Percentiles rank a stretch among this genome's conserved stretches.
Conservation (phyloP, 1,140 invertebrate species). For the Nymphalis io region DNA sequence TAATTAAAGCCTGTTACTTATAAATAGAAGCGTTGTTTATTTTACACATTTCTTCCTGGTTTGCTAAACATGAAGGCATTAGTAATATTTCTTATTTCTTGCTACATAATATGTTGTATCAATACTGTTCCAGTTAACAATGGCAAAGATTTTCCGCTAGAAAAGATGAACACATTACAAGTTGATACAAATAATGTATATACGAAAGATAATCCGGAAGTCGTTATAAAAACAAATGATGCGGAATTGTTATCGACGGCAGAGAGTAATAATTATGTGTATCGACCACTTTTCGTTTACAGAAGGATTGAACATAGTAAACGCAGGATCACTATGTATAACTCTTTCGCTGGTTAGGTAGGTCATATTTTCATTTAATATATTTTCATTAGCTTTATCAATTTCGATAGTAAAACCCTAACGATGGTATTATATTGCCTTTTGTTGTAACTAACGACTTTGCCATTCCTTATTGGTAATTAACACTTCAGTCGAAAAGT, state of each 20-base stretch:
- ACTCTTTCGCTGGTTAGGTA: conserved; percentile 66
- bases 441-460: background rate
- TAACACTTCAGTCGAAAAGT: background rate
- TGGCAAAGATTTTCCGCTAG: background rate
- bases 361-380: background rate
- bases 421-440: background rate
- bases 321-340: conserved; percentile 67
- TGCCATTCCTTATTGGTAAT: background rate
- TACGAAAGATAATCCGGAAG: background rate
- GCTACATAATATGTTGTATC: background rate
- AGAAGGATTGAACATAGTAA: conserved; percentile 67
- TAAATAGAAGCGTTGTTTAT: conserved; percentile 8
- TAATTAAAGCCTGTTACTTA: conserved; percentile 23
- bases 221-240: conserved; percentile 17
- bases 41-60: conserved; percentile 12
- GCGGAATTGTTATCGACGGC: conserved; percentile 45
- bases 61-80: conserved; percentile 31
- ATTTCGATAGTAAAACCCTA: background rate
- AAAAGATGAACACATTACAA: background rate
- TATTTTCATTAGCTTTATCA: background rate
- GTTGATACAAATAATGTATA: background rate
- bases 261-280: conserved; percentile 57
- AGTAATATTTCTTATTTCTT: conserved; percentile 16
- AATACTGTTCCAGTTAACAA: conserved; percentile 1
- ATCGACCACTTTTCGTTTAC: conserved; percentile 63